These are phyloP conservation scores for Spongilla lacustris DNA, from an alignment of 37 sponge, comb jelly and placozoan genomes.

Conservation along the genomic window DNA sequence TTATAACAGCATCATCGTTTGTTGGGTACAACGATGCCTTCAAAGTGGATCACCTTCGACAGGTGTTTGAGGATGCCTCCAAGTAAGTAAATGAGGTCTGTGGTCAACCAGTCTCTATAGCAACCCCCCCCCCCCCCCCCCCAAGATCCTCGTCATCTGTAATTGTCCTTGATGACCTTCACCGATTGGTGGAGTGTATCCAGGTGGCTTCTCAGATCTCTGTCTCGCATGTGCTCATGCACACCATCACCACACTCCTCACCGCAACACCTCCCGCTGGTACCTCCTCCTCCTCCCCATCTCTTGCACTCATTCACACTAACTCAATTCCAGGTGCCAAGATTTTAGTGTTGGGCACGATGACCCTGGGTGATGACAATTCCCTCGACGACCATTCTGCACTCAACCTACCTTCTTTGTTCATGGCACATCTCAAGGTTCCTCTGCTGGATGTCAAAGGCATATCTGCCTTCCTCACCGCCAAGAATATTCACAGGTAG, in stretches of 20 bases:
- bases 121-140: neutral
- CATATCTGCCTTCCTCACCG: conserved; percentile 23
- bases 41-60: conserved; percentile 52
- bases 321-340: conserved; percentile 17
- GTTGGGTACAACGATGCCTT: conserved; percentile 30
- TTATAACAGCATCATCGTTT: conserved; percentile 51
- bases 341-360: conserved; percentile 51
- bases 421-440: conserved; percentile 31
- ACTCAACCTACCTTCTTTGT: conserved; percentile 40
- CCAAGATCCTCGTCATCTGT: conserved; percentile 45
- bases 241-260: conserved; percentile 70
- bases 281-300: neutral
- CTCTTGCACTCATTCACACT: neutral
- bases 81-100: conserved; percentile 34
- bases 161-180: conserved; percentile 62
- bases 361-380: conserved; percentile 26
- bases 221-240: conserved; percentile 58
- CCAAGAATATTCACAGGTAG: conserved; percentile 65
- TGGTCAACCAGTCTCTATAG: neutral
- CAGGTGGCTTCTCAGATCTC: conserved; percentile 43
- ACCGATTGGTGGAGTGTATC: conserved; percentile 55
- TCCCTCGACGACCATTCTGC: conserved; percentile 15
- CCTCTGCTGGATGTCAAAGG: conserved; percentile 40
- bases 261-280: conserved; percentile 50
- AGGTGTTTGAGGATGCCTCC: conserved; percentile 51